Evolutionary conservation across 2,888 invertebrate species (phyloP), one percentile per base, ranked within the genome.

Genomic region (Terebella lapidaria): DNA sequence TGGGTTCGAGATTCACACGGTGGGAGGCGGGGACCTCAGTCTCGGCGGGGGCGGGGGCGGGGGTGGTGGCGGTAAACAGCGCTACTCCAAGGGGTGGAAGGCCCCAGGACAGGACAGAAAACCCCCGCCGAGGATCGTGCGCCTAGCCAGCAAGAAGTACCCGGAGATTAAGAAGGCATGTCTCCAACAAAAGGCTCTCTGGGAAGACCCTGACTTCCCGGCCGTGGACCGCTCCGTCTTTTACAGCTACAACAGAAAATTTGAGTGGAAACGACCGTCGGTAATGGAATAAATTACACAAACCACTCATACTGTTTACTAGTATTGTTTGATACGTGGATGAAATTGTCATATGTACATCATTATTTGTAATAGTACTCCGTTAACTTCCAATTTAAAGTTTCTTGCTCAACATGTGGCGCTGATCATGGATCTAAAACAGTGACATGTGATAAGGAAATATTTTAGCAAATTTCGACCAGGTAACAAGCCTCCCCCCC

Each of bases 261-360:
- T 94, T 71, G 89, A 92, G 81, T 99, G 97, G 97, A 86, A 87
- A 71, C 84, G 97, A 67, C 97, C 97, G 24, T 86, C 87, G 53
- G 79, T 79, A 67, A 70, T 35, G 10, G 42, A 15, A n/a, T n/a
- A n/a, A n/a, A n/a, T n/a, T n/a, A n/a, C n/a, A n/a, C n/a, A n/a
- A n/a, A n/a, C n/a, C n/a, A n/a, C n/a, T n/a, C n/a, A n/a, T n/a
- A n/a, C n/a, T n/a, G n/a, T n/a, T n/a, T n/a, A n/a, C n/a, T n/a
- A n/a, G n/a, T n/a, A n/a, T n/a, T n/a, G n/a, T n/a, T n/a, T n/a
- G n/a, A n/a, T n/a, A n/a, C n/a, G n/a, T n/a, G n/a, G n/a, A n/a
- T n/a, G n/a, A n/a, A n/a, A n/a, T n/a, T n/a, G n/a, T n/a, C n/a
- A n/a, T n/a, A n/a, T n/a, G n/a, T n/a, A n/a, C n/a, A n/a, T n/a